Percentiles rank a stretch among this genome's conserved stretches.
phyloP scores from a whole-genome alignment of 2,888 invertebrate genomes.

The Caenorhabditis auriculariae region DNA sequence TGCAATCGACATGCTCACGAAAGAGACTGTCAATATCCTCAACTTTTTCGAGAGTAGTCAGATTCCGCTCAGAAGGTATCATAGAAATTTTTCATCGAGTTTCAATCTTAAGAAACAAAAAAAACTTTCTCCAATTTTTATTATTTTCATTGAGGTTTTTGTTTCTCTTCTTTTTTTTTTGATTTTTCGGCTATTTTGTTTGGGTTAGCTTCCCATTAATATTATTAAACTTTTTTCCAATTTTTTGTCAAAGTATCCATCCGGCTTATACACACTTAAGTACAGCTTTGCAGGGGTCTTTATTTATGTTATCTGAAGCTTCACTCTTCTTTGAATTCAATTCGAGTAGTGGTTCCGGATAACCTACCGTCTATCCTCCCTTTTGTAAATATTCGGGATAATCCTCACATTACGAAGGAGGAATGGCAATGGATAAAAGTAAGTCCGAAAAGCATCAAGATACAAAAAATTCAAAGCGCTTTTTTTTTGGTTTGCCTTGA shows the following conservation, averaged over 20 bases:
- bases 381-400: slow-evolving; percentile 86
- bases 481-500: background rate
- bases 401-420: slow-evolving; percentile 88
- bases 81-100: background rate
- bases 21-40: slow-evolving; percentile 78
- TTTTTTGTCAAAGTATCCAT: no score
- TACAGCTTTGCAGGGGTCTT: slow-evolving; percentile 73
- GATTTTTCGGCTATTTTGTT: no score
- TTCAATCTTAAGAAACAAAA: background rate
- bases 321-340: slow-evolving; percentile 75
- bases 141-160: no score
- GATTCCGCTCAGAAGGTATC: slow-evolving; percentile 74
- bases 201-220: no score
- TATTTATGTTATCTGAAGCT: slow-evolving; percentile 95
- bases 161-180: no score
- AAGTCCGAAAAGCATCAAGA: background rate
- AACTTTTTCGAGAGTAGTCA: slow-evolving; percentile 79
- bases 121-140: no score
- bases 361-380: slow-evolving; percentile 92
- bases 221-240: no score
- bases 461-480: background rate
- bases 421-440: slow-evolving; percentile 81
- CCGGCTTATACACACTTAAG: no score
- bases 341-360: slow-evolving; percentile 80
- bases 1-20: slow-evolving; percentile 81